Evolutionary conservation across 2,888 invertebrate genomes (phyloP).

Genomic region (Scaptomyza tumidula): DNA sequence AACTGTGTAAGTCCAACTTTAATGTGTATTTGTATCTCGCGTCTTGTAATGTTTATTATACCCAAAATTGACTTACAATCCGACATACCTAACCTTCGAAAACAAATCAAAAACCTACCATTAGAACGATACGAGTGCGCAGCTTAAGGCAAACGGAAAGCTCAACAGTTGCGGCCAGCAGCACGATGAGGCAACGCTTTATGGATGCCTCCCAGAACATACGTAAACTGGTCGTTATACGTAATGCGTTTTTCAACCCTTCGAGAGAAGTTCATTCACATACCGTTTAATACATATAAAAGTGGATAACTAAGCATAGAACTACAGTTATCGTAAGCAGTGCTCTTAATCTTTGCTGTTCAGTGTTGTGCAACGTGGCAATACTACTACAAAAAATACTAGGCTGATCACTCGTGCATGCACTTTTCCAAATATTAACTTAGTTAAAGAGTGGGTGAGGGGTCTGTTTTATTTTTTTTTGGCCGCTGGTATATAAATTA

Average conservation of each 20-base stretch:
- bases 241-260: conserved; percentile 74
- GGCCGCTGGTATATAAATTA: conserved; percentile 39
- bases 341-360: conserved; percentile 43
- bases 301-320: background rate
- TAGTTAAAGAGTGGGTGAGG: conserved; percentile 4
- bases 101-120: background rate
- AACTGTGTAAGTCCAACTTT: conserved; percentile 44
- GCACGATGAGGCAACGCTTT: conserved; percentile 77
- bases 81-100: background rate
- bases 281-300: conserved; percentile 49
- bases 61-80: conserved; percentile 6
- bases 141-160: conserved; percentile 80
- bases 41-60: conserved; percentile 16
- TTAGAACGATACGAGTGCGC: conserved; percentile 76
- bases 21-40: conserved; percentile 8
- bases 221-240: conserved; percentile 80
- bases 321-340: conserved; percentile 45
- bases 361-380: conserved; percentile 60
- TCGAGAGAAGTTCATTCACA: conserved; percentile 71
- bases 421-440: background rate
- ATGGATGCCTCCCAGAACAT: conserved; percentile 81
- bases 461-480: background rate
- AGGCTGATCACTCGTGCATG: conserved; percentile 22
- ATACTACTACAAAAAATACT: conserved; percentile 18
- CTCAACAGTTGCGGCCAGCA: conserved; percentile 73